These are phyloP conservation scores for Agrochola litura DNA, from an alignment of 2,888 invertebrate species.

Conservation along the genomic window DNA sequence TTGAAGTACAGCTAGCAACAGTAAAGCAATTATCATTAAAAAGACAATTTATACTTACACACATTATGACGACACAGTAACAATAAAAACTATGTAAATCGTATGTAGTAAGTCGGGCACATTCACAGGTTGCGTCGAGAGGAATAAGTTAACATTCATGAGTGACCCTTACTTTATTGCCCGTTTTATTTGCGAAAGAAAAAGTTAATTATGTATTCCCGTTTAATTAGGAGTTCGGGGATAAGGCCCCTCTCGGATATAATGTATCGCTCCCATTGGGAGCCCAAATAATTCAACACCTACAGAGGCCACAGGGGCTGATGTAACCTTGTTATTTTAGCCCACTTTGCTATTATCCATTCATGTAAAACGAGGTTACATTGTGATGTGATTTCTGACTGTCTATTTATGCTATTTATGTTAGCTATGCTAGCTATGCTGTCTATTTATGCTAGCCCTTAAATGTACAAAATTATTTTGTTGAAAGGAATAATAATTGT, in stretches of 20 bases:
- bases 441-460: too few relatives aligned
- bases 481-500: not conserved
- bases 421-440: too few relatives aligned
- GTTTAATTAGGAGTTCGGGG: constrained; percentile 62
- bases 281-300: constrained; percentile 59
- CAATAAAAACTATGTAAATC: constrained; percentile 54
- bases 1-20: constrained; percentile 26
- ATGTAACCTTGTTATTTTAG: constrained; percentile 27
- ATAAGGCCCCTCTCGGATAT: constrained; percentile 49
- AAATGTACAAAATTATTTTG: not conserved
- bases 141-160: constrained; percentile 58
- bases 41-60: constrained; percentile 17
- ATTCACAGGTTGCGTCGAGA: constrained; percentile 31
- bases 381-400: not conserved
- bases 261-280: constrained; percentile 57
- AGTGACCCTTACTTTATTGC: constrained; percentile 58
- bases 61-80: constrained; percentile 23
- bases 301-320: constrained; percentile 18
- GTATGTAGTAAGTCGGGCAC: constrained; percentile 8
- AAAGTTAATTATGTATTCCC: constrained; percentile 65
- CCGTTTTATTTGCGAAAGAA: constrained; percentile 54
- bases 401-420: not conserved
- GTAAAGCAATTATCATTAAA: constrained; percentile 40
- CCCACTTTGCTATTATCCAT: constrained; percentile 14
- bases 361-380: not conserved